Conservation (phyloP, 2,888 invertebrate genomes). For the Dicyrtoma fusca region DNA sequence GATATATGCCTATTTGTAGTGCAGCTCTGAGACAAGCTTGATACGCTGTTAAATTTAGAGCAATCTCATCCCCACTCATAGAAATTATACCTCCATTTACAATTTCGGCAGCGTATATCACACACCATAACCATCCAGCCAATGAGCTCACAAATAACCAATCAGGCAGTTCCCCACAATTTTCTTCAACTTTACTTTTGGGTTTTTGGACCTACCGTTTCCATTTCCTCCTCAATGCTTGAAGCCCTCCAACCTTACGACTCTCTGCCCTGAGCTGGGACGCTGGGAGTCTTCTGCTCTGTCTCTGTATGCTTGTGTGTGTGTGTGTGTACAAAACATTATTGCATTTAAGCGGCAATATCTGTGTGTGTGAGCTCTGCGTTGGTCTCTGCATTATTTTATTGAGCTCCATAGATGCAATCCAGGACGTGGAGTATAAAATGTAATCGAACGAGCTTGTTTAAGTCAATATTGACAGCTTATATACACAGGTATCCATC, state of each 20-base stretch:
- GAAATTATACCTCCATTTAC: constrained; percentile 33
- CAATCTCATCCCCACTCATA: constrained; percentile 31
- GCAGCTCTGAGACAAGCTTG: too few species aligned
- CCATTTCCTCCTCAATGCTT: background rate
- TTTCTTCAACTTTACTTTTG: background rate
- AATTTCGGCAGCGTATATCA: constrained; percentile 15
- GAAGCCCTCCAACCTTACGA: background rate
- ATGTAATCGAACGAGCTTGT: constrained; percentile 29
- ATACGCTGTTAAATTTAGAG: background rate
- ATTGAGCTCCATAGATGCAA: background rate
- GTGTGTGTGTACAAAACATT: background rate
- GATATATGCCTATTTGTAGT: constrained; percentile 18
- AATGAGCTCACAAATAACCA: constrained; percentile 25
- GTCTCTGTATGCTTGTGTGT: background rate
- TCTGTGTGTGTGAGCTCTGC: background rate
- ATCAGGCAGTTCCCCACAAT: constrained; percentile 29
- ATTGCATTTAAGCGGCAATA: too few species aligned
- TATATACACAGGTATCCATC: constrained; percentile 30
- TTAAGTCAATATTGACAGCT: constrained; percentile 33
- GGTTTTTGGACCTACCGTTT: background rate
- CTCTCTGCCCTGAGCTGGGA: too few species aligned
- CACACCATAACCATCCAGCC: background rate
- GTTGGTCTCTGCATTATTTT: too few species aligned
- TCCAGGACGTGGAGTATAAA: constrained; percentile 13
- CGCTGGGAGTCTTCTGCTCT: too few species aligned